Evolutionary conservation across 2,888 invertebrate genomes (phyloP).

Genomic region (Pardosa pseudoannulata): DNA sequence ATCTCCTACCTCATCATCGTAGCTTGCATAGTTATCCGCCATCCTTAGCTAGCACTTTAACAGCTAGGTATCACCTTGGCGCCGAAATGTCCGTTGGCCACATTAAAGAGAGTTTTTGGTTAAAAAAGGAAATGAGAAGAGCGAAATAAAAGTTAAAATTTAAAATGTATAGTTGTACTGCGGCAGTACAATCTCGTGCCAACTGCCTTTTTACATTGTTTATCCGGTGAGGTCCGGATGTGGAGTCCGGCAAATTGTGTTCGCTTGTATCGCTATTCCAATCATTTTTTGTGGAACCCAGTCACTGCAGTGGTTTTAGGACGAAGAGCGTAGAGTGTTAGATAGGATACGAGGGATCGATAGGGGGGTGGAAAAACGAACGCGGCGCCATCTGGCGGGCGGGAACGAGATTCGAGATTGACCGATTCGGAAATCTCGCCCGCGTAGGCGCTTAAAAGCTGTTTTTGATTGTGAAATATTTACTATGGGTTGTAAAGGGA

Average conservation of each 20-base stretch:
- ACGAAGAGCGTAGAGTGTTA: slow-evolving; percentile 31
- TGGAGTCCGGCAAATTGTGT: not conserved
- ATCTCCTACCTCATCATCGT: slow-evolving; percentile 65
- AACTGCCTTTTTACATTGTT: not conserved
- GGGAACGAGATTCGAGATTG: slow-evolving; percentile 1
- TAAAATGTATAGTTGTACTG: not conserved
- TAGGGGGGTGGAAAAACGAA: slow-evolving; percentile 25
- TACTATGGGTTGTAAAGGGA: too few species aligned
- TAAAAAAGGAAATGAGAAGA: not conserved
- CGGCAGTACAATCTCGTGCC: not conserved
- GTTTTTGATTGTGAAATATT: too few species aligned
- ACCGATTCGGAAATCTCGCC: not conserved
- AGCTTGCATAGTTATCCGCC: slow-evolving; percentile 69
- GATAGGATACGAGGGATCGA: slow-evolving; percentile 60
- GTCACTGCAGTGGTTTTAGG: slow-evolving; percentile 64
- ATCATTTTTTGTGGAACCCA: slow-evolving; percentile 16
- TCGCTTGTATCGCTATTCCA: slow-evolving; percentile 39
- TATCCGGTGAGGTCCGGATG: not conserved
- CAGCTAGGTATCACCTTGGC: slow-evolving; percentile 17
- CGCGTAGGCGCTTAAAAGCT: too few species aligned
- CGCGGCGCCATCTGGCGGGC: slow-evolving; percentile 51
- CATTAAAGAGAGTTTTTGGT: not conserved
- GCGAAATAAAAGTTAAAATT: not conserved
- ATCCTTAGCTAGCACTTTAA: slow-evolving; percentile 22
- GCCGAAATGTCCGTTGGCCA: not conserved